A percentile compares a stretch with the other conserved stretches of the same genome.
Evolutionary conservation across 2,797 vertebrate genomes (phyloP).

Genomic region (Platyrinchus mystaceus): DNA sequence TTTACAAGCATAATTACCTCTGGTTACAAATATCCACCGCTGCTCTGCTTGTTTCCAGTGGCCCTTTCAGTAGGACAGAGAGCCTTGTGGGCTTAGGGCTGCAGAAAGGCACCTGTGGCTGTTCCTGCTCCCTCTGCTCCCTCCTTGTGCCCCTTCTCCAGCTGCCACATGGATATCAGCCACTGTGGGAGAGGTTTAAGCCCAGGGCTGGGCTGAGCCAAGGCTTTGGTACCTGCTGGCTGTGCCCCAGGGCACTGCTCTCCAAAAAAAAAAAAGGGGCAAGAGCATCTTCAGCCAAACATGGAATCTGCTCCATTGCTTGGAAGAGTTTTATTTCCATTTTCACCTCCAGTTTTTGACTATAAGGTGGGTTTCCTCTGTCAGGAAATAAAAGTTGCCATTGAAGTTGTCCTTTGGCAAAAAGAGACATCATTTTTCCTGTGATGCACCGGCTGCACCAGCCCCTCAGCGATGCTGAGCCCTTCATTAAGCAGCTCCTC

Average conservation of each 20-base stretch:
- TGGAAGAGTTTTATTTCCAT: not conserved
- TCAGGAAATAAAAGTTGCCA: not conserved
- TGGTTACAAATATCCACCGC: not conserved
- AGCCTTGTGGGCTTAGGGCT: not conserved
- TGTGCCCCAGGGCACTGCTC: accelerated
- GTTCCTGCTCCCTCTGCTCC: not conserved
- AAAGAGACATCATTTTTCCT: not conserved
- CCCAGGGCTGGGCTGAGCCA: not conserved
- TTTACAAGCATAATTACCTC: not conserved
- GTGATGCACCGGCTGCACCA: accelerated
- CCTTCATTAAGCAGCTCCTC: accelerated
- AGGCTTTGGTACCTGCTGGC: not conserved
- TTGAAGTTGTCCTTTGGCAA: not conserved
- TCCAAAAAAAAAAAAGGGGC: not conserved
- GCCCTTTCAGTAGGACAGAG: accelerated
- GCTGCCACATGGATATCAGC: accelerated
- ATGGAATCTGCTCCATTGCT: accelerated
- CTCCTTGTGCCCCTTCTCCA: not conserved
- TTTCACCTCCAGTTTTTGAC: not conserved
- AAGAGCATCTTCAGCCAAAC: not conserved
- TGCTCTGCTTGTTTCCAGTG: not conserved
- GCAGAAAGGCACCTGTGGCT: not conserved
- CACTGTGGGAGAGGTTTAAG: not conserved
- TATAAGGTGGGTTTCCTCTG: not conserved
- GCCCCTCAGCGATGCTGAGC: accelerated